Base-by-base conservation (phyloP, 2,797 vertebrate species). In the Pitangus sulphuratus region DNA sequence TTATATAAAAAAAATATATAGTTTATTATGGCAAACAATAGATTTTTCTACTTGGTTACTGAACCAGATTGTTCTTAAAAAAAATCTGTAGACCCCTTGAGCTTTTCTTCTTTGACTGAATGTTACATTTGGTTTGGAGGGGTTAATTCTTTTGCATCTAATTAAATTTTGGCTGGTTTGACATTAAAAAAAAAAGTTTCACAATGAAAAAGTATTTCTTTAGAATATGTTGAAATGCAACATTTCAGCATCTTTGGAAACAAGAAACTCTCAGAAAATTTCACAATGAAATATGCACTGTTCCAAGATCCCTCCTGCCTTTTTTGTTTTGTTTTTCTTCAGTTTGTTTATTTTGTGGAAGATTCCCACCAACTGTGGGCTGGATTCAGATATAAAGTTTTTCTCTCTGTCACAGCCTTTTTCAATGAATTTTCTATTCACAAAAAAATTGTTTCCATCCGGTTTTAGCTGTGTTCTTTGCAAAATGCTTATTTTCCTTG, bases 361-460 rank as follows among this genome's bases (percentile, higher is more conserved):
- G 47, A 84, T 78, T 95, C 83, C 87, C 74, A 80, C 78, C 89
- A 88, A 14, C 75, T 94, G 79, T 60, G 57, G 58, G 21, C 65
- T 93, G 80, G 77, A 86, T 88, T 86, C 87, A 88, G 77, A 95
- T 88, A 91, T 51, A 78, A 90, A 92, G 39, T 61, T 40, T 2
- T 31, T 78, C 7, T 85, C 58, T 54, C 31, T 48, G 50, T 76
- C 54, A 86, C 83, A 96, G 72, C 31, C 35, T 90, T 96, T 90
- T 94, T 86, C 91, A 96, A 96, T 96, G 93, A 93, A 93, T 90
- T 90, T 75, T 69, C 61, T 97, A 72, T 94, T 95, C 72, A 91
- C n/a, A 84, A 87, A 94, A 89, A 64, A 35, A 6, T 13, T 18
- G 11, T 58, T 75, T 87, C 88, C 22, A 88, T 86, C 72, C 1